phyloP scores from a whole-genome alignment of 1,140 invertebrate genomes.

The Phortica variegata region DNA sequence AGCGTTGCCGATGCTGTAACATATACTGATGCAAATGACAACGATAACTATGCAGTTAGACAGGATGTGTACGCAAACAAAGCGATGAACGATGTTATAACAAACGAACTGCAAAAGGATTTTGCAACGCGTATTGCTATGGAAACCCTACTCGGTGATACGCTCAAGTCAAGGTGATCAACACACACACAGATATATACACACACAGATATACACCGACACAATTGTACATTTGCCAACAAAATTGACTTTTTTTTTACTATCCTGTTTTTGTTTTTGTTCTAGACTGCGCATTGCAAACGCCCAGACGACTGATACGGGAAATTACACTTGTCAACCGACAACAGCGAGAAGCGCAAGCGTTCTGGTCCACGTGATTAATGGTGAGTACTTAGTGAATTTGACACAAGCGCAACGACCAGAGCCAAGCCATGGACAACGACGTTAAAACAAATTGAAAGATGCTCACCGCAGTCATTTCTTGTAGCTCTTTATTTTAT shows the following conservation, averaged over 20 bases:
- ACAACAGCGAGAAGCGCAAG: slow-evolving; percentile 77
- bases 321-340: slow-evolving; percentile 83
- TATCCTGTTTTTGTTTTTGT: not conserved
- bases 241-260: not conserved
- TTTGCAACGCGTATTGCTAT: slow-evolving; percentile 47
- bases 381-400: slow-evolving; percentile 63
- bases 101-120: slow-evolving; percentile 38
- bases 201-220: no score
- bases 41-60: not conserved
- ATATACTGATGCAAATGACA: not conserved
- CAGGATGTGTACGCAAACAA: slow-evolving; percentile 2
- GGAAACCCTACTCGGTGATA: slow-evolving; percentile 49
- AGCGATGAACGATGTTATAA: slow-evolving; percentile 31
- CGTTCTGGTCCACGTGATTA: slow-evolving; percentile 86
- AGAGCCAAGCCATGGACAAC: not conserved
- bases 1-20: slow-evolving; percentile 29
- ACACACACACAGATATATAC: no score
- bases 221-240: no score
- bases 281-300: slow-evolving; percentile 57
- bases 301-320: slow-evolving; percentile 73
- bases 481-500: no score
- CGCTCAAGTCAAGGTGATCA: slow-evolving; percentile 44
- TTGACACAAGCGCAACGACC: not conserved
- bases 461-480: no score
- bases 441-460: no score